phyloP scores from a whole-genome alignment of 2,888 invertebrate species.

The Diploptera punctata region DNA sequence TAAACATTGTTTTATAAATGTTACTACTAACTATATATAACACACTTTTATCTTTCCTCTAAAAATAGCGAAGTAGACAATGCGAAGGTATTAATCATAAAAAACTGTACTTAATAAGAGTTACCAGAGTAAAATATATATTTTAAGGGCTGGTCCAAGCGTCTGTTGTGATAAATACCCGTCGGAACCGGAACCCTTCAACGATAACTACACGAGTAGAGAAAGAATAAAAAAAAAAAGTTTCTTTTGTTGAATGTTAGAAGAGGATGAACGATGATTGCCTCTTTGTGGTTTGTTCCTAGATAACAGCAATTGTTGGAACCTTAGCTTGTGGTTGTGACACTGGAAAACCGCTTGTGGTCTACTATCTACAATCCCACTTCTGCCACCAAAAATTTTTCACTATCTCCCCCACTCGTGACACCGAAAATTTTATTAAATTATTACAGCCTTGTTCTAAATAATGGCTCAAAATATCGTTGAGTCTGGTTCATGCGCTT shows the following conservation, averaged over 20 bases:
- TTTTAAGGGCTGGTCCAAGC: neutral
- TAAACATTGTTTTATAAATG: no score
- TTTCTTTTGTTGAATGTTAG: neutral
- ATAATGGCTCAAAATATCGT: slow-evolving; percentile 5
- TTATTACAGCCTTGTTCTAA: neutral
- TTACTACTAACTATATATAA: no score
- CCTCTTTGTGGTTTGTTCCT: neutral
- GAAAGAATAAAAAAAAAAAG: neutral
- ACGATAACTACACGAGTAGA: neutral
- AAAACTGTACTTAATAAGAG: neutral
- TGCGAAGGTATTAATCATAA: neutral
- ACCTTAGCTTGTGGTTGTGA: neutral
- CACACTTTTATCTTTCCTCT: neutral
- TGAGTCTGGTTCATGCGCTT: neutral
- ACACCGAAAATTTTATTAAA: neutral
- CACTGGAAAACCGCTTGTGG: neutral
- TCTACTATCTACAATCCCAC: neutral
- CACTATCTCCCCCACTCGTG: neutral
- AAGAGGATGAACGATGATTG: neutral
- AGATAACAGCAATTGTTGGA: neutral
- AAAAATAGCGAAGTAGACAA: neutral
- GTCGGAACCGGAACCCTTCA: neutral
- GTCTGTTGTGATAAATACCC: neutral
- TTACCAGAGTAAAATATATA: neutral
- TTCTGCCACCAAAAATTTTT: neutral